phyloP scores from a whole-genome alignment of 2,888 invertebrate genomes.

The Drosophila acutilabella region DNA sequence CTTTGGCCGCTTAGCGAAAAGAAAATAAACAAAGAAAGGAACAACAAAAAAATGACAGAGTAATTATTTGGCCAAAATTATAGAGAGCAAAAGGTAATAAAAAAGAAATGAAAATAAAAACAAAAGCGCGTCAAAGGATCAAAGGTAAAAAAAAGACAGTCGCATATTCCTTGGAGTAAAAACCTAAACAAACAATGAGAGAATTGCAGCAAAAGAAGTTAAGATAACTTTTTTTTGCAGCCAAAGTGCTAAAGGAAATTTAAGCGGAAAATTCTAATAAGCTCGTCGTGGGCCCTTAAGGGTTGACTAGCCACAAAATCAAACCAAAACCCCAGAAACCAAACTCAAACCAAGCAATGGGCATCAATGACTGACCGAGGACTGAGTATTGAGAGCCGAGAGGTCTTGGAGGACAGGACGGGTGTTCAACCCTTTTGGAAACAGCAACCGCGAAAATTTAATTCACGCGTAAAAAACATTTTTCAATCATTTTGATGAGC shows the following conservation, averaged over 20 bases:
- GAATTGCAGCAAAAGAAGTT: conserved; percentile 32
- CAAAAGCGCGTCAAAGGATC: conserved; percentile 80
- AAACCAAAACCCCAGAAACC: conserved; percentile 35
- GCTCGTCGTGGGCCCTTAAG: conserved; percentile 39
- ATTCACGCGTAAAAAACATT: conserved; percentile 78
- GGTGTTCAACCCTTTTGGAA: conserved; percentile 58
- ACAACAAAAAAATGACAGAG: conserved; percentile 39
- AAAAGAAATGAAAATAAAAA: conserved; percentile 43
- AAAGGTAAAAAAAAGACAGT: conserved; percentile 68
- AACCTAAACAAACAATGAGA: conserved; percentile 72
- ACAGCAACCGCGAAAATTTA: conserved; percentile 75
- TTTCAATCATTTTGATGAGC: conserved; percentile 81
- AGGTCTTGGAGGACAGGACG: background rate
- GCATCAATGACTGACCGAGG: conserved; percentile 54
- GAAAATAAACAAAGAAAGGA: conserved; percentile 68
- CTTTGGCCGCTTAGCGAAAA: conserved; percentile 77
- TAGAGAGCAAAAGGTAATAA: conserved; percentile 46
- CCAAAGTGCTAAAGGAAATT: conserved; percentile 74
- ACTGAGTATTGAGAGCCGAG: background rate
- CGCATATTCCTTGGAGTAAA: conserved; percentile 55
- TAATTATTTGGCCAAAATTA: conserved; percentile 76
- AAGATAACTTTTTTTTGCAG: conserved; percentile 59
- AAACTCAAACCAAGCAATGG: conserved; percentile 24
- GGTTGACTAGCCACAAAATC: conserved; percentile 68
- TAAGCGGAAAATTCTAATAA: conserved; percentile 82